Evolutionary conservation across 2,113 vertebrate species (phyloP).

Genomic region (Murina feae): DNA sequence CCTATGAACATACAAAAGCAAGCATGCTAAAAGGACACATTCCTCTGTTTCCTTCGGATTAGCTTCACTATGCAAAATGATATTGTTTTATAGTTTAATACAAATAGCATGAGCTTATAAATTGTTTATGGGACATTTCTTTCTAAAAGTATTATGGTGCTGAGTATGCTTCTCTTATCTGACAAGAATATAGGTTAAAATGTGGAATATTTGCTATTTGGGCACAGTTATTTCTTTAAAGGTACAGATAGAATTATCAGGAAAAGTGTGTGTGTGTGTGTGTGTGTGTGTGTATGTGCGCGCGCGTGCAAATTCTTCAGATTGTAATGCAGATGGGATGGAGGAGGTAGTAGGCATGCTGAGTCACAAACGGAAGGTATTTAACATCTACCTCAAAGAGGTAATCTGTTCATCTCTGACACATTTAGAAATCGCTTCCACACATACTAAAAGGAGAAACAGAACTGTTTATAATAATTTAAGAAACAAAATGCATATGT

Average conservation of each 20-base stretch:
- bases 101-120: neutral
- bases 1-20: neutral
- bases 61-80: neutral
- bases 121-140: neutral
- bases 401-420: neutral
- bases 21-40: neutral
- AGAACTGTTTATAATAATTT: neutral
- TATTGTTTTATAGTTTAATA: neutral
- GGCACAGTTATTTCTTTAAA: neutral
- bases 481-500: neutral
- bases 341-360: neutral
- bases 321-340: neutral
- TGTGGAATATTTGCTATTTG: neutral
- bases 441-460: neutral
- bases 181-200: neutral
- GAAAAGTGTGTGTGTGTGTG: neutral
- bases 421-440: neutral
- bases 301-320: neutral
- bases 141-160: neutral
- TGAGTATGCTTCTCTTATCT: neutral
- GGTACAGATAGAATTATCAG: neutral
- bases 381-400: neutral
- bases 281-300: neutral
- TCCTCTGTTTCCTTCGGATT: neutral
- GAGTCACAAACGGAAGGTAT: neutral